A percentile compares a stretch with the other conserved stretches of the same genome.
phyloP scores from a whole-genome alignment of 2,797 vertebrate species.

The Rhinella marina region DNA sequence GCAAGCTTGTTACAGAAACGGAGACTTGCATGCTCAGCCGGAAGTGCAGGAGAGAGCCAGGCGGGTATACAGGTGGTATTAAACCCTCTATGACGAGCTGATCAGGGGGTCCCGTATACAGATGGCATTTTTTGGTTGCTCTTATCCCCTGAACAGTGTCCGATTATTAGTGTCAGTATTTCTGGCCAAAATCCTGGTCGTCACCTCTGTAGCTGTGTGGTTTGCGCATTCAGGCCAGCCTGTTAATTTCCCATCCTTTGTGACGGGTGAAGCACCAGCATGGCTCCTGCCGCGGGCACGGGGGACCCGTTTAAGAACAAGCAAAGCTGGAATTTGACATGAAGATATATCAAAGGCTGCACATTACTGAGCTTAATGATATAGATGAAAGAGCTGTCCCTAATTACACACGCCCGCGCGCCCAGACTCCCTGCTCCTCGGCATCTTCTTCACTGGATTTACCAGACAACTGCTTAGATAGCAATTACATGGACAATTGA shows the following conservation, averaged over 20 bases:
- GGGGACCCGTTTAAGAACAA: constrained; percentile 25
- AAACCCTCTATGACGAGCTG: too few relatives aligned
- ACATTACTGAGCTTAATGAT: neutral
- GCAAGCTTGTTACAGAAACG: too few relatives aligned
- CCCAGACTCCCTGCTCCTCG: neutral
- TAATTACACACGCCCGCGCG: neutral
- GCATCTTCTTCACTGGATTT: neutral
- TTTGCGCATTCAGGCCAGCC: neutral
- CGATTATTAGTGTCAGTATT: neutral
- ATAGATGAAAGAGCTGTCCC: constrained; percentile 10
- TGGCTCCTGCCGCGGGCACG: neutral
- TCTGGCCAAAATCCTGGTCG: neutral
- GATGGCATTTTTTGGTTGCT: neutral
- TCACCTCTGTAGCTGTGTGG: neutral
- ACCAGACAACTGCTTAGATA: neutral
- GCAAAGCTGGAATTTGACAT: constrained; percentile 9
- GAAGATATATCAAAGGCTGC: constrained; percentile 8
- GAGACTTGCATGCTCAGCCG: too few relatives aligned
- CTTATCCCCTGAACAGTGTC: neutral
- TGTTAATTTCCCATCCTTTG: neutral
- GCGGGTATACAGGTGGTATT: too few relatives aligned
- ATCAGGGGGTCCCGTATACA: neutral
- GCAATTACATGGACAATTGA: neutral
- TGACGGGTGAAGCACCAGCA: neutral
- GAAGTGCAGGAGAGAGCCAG: too few relatives aligned